phyloP scores from a whole-genome alignment of 64 coral and sea anemone genomes.

The Actinia tenebrosa region DNA sequence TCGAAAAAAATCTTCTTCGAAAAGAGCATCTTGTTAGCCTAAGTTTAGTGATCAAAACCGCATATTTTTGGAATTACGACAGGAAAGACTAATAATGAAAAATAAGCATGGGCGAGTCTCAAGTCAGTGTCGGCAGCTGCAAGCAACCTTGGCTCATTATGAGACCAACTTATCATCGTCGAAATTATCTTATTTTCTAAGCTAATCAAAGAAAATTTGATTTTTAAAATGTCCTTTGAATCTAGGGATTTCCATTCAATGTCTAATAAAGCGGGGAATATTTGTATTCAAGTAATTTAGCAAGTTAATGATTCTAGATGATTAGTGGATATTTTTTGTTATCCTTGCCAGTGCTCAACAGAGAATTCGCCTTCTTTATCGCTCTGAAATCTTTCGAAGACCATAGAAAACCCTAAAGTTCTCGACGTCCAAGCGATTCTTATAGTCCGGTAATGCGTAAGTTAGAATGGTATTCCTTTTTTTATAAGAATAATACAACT shows the following conservation, averaged over 20 bases:
- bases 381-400: background rate
- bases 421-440: background rate
- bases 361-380: background rate
- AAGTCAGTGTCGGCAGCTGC: background rate
- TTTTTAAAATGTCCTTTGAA: constrained; percentile 13
- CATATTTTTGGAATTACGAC: background rate
- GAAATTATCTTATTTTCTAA: constrained; percentile 4
- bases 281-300: constrained; percentile 1
- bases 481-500: background rate
- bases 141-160: background rate
- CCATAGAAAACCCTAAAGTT: background rate
- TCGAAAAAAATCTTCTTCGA: background rate
- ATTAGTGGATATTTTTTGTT: background rate
- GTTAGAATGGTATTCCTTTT: background rate
- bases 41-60: constrained; percentile 5
- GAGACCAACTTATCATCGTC: background rate
- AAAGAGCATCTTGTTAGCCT: background rate
- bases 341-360: background rate
- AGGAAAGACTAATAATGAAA: background rate
- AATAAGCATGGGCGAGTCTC: background rate
- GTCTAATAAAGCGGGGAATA: constrained; percentile 5
- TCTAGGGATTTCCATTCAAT: background rate
- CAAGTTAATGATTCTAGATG: background rate
- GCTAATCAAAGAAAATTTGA: constrained; percentile 15
- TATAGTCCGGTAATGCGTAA: background rate